Evolutionary conservation across 2,113 vertebrate species (phyloP).

Genomic region (Hemiprocne comata): DNA sequence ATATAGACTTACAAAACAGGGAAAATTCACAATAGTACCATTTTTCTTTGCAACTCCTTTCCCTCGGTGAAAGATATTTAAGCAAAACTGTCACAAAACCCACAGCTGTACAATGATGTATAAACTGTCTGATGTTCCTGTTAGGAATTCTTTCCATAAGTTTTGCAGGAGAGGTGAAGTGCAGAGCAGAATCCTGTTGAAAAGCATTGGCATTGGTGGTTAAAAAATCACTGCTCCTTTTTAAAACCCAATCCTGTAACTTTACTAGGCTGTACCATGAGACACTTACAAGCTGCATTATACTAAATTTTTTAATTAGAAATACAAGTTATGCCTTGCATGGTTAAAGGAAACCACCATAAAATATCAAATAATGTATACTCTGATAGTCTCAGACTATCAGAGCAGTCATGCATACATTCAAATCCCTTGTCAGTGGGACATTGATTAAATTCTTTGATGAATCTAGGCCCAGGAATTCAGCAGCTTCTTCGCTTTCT

Average conservation of each 20-base stretch:
- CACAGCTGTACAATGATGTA: background rate
- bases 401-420: constrained; percentile 37
- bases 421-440: constrained; percentile 52
- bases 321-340: constrained; percentile 15
- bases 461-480: constrained; percentile 8
- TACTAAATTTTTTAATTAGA: constrained; percentile 50
- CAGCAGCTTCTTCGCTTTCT: constrained; percentile 39
- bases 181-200: background rate
- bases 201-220: background rate
- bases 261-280: background rate
- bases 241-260: background rate
- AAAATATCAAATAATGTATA: background rate
- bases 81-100: background rate
- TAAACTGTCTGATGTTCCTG: background rate
- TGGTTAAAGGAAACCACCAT: background rate
- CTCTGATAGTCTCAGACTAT: background rate
- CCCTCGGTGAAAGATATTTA: constrained; percentile 10
- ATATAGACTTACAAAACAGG: background rate
- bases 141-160: constrained; percentile 7
- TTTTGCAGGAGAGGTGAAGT: background rate
- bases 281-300: background rate
- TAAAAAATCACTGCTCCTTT: constrained; percentile 7
- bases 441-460: constrained; percentile 53
- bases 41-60: constrained; percentile 24
- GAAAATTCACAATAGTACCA: background rate